phyloP scores from a whole-genome alignment of 2,888 invertebrate genomes.

The Caradrina clavipalpis region DNA sequence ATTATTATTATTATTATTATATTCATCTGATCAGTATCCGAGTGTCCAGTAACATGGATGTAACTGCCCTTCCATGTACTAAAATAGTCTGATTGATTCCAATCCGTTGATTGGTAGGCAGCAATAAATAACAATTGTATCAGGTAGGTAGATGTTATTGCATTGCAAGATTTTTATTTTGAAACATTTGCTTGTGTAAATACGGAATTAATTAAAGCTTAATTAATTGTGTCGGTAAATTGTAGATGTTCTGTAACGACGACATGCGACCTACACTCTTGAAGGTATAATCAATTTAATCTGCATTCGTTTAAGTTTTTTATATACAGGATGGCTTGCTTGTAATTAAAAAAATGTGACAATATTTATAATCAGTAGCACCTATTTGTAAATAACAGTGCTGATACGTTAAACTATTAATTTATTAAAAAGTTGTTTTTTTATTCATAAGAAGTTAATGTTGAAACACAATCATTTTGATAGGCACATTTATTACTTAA shows the following conservation, averaged over 20 bases:
- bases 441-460: neutral
- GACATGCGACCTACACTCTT: slow-evolving; percentile 43
- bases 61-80: slow-evolving; percentile 65
- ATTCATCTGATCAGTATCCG: slow-evolving; percentile 24
- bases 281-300: slow-evolving; percentile 50
- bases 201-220: slow-evolving; percentile 58
- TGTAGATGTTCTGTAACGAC: slow-evolving; percentile 31
- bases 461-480: neutral
- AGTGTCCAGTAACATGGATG: slow-evolving; percentile 32
- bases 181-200: slow-evolving; percentile 52
- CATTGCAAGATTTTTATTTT: slow-evolving; percentile 53
- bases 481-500: slow-evolving; percentile 3
- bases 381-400: neutral
- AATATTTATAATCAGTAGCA: neutral
- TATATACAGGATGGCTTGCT: neutral
- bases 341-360: neutral
- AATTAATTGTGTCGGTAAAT: slow-evolving; percentile 58
- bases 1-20: too few relatives aligned
- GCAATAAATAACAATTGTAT: slow-evolving; percentile 70
- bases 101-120: slow-evolving; percentile 69
- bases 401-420: neutral
- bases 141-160: slow-evolving; percentile 43
- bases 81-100: slow-evolving; percentile 75
- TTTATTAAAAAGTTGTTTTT: neutral
- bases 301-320: slow-evolving; percentile 28